Base-by-base conservation (phyloP, 2,797 vertebrate genomes). In the Acanthurus lineatus region DNA sequence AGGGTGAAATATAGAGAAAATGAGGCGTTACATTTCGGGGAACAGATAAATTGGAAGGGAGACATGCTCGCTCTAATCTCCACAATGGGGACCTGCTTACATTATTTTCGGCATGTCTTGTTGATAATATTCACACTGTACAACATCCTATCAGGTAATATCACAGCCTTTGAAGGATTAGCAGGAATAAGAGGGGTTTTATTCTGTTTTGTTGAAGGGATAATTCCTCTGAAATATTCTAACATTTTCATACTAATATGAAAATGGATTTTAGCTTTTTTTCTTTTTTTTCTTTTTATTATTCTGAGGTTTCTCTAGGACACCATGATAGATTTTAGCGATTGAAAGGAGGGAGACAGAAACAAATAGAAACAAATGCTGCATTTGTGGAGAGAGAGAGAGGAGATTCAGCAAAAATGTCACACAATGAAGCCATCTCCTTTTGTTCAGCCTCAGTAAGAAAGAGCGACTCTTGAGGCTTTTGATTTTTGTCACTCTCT, bases 121-220 rank as follows among this genome's bases (percentile, higher is more conserved):
- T 92, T 92, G 91, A 94, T 93, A 91, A 87, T 85, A 90, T 94
- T 94, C 87, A 90, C 89, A 90, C 83, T 79, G 79, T 91, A 91
- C 90, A 89, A 83, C 89, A 91, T 91, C 84, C 91, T 92, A 95
- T 95, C 94, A 95, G 94, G 93, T 94, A 88, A 94, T 90, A 94
- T 94, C 93, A 87, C 88, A 89, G 90, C 88, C 90, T 94, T 94
- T 93, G 88, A 93, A 91, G 94, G 94, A 95, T 96, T 96, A 95
- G 86, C 52, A 57, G 88, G 90, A 94, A 91, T 95, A 92, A 95
- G 85, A 90, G 73, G 90, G 92, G 77, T 77, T 93, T 94, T 93
- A 91, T 72, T 83, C 81, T 85, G 88, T 93, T 92, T 93, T 89
- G 87, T 89, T 77, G 82, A 88, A 79, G 82, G 90, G 92, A 93